Base-by-base conservation (phyloP, 1,140 invertebrate species). In the Zaprionus africanus region DNA sequence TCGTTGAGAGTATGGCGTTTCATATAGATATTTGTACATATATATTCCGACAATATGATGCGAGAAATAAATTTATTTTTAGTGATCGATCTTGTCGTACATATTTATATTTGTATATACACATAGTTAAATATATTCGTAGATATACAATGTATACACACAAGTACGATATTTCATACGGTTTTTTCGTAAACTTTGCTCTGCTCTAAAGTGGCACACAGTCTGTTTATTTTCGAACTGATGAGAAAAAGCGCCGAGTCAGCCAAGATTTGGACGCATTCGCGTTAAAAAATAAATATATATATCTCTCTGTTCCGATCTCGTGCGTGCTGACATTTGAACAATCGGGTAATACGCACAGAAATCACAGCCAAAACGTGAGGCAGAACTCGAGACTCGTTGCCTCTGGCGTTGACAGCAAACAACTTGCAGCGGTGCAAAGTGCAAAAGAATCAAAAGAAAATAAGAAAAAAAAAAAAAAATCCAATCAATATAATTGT, bases 221-320 rank as follows among this genome's bases (percentile, higher is more conserved):
- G 78, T 81, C 82, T 88, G 86, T 90, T 90, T 90, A 90, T 90
- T 90, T 88, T 90, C 85, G 85, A 90, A 90, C 79, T 84, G 85
- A 81, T 84, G 85, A 81, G 67, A 70, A 79, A 78, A 85, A 73
- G 63, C 66, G 73, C 68, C 83, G 81, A 71, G 77, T 79, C 69
- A 78, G 77, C 51, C 58, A 71, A 84, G 87, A 87, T 76, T 74
- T 70, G 79, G 59, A 57, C 58, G 53, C 63, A 60, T 61, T 64
- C 36, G 34, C 63, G 60, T 72, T 59, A 63, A 64, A 56, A 64
- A 63, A 24, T 34, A 61, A 22, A 22, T n/a, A 61, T 51, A 51
- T 34, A 36, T 38, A 56, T 54, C 43, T 58, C n/a, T 46, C 28
- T 54, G 28, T 62, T 31, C 49, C 17, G 54, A 62, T 69, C 74